Percentiles rank a stretch among this genome's conserved stretches.
Evolutionary conservation across 2,113 vertebrate genomes (phyloP).

Genomic region (Oxyura jamaicensis): DNA sequence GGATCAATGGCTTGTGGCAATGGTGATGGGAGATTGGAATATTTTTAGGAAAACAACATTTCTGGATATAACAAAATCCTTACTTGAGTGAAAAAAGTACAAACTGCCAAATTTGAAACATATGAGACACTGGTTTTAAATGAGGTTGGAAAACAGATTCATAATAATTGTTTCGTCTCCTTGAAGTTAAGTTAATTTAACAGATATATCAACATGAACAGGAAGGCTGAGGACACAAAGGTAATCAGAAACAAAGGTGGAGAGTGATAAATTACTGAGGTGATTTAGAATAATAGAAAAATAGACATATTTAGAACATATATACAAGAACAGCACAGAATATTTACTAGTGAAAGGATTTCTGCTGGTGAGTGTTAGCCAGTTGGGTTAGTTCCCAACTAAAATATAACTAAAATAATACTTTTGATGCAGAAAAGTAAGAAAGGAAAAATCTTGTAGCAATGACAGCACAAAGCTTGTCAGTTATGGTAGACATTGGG

Average conservation of each 20-base stretch:
- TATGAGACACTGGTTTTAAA: neutral
- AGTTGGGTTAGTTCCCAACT: neutral
- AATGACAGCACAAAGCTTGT: neutral
- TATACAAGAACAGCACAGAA: neutral
- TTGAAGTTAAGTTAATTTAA: neutral
- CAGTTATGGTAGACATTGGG: neutral
- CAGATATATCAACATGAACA: neutral
- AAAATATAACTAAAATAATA: neutral
- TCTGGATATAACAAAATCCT: neutral
- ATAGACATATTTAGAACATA: neutral
- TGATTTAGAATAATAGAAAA: no score
- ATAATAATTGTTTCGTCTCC: neutral
- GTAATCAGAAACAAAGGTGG: neutral
- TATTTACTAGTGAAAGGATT: neutral
- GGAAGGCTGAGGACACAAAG: neutral
- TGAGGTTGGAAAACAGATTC: neutral
- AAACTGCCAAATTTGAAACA: neutral
- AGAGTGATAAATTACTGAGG: neutral
- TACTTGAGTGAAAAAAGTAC: neutral
- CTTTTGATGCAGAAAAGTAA: neutral
- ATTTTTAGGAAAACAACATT: neutral
- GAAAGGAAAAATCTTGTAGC: neutral
- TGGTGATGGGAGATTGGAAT: neutral
- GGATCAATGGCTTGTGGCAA: neutral
- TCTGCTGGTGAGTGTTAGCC: neutral